A percentile compares a stretch with the other conserved stretches of the same genome.
Evolutionary conservation across 2,888 invertebrate genomes (phyloP).

Genomic region (Pammene fasciana): DNA sequence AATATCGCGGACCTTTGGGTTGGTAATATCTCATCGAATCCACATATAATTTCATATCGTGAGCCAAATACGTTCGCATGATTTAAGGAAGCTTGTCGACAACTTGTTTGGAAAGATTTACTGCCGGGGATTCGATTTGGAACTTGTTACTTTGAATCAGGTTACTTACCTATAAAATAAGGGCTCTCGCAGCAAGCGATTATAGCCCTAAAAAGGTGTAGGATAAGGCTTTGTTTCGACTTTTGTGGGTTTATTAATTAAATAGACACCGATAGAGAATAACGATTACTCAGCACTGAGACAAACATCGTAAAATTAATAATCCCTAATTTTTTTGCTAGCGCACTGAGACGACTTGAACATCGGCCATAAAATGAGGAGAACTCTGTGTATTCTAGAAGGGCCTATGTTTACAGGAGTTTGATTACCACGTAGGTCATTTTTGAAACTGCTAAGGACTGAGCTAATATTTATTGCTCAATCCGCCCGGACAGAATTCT

Average conservation of each 20-base stretch:
- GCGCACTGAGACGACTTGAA: constrained; percentile 18
- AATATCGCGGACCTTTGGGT: background rate
- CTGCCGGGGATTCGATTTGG: constrained; percentile 36
- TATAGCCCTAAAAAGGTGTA: constrained; percentile 12
- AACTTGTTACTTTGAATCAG: constrained; percentile 40
- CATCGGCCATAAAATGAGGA: constrained; percentile 36
- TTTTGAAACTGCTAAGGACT: background rate
- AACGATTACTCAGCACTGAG: constrained; percentile 33
- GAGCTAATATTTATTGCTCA: constrained; percentile 38
- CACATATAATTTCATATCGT: constrained; percentile 22
- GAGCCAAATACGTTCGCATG: constrained; percentile 36
- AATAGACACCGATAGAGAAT: constrained; percentile 34
- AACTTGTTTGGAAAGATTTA: constrained; percentile 40
- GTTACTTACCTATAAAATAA: constrained; percentile 31
- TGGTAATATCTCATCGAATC: constrained; percentile 11
- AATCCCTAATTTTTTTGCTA: constrained; percentile 36
- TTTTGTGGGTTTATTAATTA: constrained; percentile 24
- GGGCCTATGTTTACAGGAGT: background rate
- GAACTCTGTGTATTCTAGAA: background rate
- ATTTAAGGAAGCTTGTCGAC: constrained; percentile 39
- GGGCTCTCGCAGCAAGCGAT: constrained; percentile 7
- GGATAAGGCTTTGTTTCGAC: constrained; percentile 12
- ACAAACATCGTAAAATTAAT: constrained; percentile 42
- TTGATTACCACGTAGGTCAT: constrained; percentile 1
- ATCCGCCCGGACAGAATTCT: constrained; percentile 33